phyloP scores from a whole-genome alignment of 2,888 invertebrate species.

The Palloptera scutellata region DNA sequence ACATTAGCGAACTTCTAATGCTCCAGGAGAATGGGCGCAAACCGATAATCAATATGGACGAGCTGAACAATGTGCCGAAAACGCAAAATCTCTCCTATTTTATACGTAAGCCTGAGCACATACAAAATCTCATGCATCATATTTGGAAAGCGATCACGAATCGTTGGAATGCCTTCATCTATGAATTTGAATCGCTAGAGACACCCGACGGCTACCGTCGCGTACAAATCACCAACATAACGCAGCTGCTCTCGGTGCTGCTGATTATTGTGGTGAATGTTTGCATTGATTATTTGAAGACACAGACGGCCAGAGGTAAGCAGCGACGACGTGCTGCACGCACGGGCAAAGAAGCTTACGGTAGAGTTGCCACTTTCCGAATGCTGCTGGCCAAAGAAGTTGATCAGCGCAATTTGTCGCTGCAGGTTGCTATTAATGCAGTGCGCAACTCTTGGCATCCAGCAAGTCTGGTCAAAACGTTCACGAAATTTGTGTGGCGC shows the following conservation, averaged over 20 bases:
- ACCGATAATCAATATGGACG: slow-evolving; percentile 43
- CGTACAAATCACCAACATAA: slow-evolving; percentile 52
- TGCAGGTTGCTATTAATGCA: slow-evolving; percentile 63
- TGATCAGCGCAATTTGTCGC: slow-evolving; percentile 54
- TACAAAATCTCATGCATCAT: slow-evolving; percentile 74
- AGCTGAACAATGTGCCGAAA: slow-evolving; percentile 34
- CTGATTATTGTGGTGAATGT: slow-evolving; percentile 73
- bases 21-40: slow-evolving; percentile 62
- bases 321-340: slow-evolving; percentile 41
- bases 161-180: slow-evolving; percentile 82
- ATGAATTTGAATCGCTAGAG: slow-evolving; percentile 80
- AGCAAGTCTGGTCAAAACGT: slow-evolving; percentile 57
- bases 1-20: slow-evolving; percentile 78
- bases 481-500: slow-evolving; percentile 59
- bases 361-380: slow-evolving; percentile 43
- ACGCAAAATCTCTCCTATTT: slow-evolving; percentile 66
- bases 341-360: slow-evolving; percentile 34
- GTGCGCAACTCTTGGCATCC: slow-evolving; percentile 64
- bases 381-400: slow-evolving; percentile 62
- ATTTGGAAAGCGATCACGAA: slow-evolving; percentile 75
- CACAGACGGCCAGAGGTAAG: slow-evolving; percentile 41
- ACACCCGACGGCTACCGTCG: slow-evolving; percentile 66
- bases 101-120: slow-evolving; percentile 70
- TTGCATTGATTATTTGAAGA: slow-evolving; percentile 70
- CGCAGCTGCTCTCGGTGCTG: slow-evolving; percentile 68